Evolutionary conservation across 1,140 invertebrate species (phyloP).

Genomic region (Pseudomyrmex gracilis): DNA sequence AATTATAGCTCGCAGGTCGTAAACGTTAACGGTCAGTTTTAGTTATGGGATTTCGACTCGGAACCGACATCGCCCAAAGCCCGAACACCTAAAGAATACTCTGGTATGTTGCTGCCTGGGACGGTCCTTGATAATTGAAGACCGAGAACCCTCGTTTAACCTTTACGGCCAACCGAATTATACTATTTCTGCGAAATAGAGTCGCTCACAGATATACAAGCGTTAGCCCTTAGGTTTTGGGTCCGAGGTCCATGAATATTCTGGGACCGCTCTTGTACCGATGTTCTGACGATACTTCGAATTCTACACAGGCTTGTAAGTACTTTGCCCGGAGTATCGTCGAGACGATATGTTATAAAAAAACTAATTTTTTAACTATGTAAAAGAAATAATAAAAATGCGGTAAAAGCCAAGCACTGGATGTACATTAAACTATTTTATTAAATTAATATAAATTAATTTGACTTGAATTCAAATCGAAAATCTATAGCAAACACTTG

Average conservation of each 20-base stretch:
- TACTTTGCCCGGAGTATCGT: neutral
- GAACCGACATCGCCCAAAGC: constrained; percentile 6
- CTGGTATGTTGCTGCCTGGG: constrained; percentile 32
- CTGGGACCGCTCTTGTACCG: constrained; percentile 14
- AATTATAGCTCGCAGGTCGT: constrained; percentile 59
- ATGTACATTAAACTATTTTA: too few species aligned
- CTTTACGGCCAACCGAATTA: constrained; percentile 63
- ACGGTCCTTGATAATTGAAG: constrained; percentile 66
- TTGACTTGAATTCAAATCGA: too few species aligned
- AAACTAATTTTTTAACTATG: too few species aligned
- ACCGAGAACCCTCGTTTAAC: constrained; percentile 67
- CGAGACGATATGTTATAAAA: too few species aligned
- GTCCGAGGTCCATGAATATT: constrained; percentile 25
- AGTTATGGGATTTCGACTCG: constrained; percentile 39
- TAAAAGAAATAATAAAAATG: too few species aligned
- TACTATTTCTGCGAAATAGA: constrained; percentile 63
- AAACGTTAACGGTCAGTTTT: constrained; percentile 52
- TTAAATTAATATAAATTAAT: too few species aligned
- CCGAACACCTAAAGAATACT: constrained; percentile 58
- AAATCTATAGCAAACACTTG: too few species aligned
- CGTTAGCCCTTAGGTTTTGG: constrained; percentile 28
- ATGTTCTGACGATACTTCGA: constrained; percentile 1
- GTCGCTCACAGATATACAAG: neutral
- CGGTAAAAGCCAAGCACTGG: too few species aligned
- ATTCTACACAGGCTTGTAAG: neutral